Base-by-base conservation (phyloP, 1,140 invertebrate species). In the Cheumatopsyche charites region DNA sequence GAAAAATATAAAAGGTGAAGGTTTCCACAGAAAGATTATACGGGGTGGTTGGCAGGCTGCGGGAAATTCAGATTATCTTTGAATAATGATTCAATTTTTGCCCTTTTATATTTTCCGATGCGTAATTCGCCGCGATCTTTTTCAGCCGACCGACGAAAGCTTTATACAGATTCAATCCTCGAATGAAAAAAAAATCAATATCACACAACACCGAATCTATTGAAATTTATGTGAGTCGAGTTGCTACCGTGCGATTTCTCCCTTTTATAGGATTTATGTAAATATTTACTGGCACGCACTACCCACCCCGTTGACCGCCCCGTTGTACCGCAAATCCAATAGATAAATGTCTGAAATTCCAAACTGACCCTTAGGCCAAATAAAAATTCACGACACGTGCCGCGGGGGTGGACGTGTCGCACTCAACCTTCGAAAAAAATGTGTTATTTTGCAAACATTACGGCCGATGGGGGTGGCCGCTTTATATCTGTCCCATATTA, bases 11-110 rank as follows among this genome's bases (percentile, higher is more conserved):
- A 29, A 47, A 66, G 63, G 63, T 66, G 65, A 67, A 67, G 65
- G n/a, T 52, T 49, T 17, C 25, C 43, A 23, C 65, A 41, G 41
- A 67, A 67, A 67, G 65, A 67, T 47, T 67, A 47, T 41, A 67
- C 19, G 62, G 68, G 25, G 68, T 63, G 62, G 62, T 66, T 65
- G 69, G 69, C 41, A 49, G 73, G 69, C 61, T 65, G 62, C 41
- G 21, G 70, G 52, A 75, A 75, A 75, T 75, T 75, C 73, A 75
- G 73, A 75, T 75, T 75, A 75, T 75, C 74, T 73, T 69, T 75
- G 74, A 75, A 69, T 75, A 75, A 75, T 75, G 74, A 75, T 75
- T 70, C 74, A 72, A 72, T 75, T 75, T 75, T 75, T 69, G 71
- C 71, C 71, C 74, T 72, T 75, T 75, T 75, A 36, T 67, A 75